Evolutionary conservation across 2,797 vertebrate genomes (phyloP), one percentile per base, ranked within the genome.

Genomic region (Synanceia verrucosa): DNA sequence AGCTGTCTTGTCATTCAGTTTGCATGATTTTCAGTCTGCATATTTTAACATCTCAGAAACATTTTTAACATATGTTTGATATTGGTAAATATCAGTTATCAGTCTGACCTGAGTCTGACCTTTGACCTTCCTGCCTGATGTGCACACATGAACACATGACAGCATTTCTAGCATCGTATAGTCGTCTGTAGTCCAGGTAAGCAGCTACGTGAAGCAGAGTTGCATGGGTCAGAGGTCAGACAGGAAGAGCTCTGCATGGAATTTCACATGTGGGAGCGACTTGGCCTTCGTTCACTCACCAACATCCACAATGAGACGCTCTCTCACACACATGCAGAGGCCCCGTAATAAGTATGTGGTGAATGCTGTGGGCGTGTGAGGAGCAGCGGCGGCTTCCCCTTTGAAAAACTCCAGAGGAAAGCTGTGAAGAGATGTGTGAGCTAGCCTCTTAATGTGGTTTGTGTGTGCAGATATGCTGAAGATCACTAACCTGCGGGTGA

Each of bases 401-500:
- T 21, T 29, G 9, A 33, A 5, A 73, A 61, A 50, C 36, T 60
- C 3, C 1, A 19, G 1, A 21, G 24, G 48, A 60, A 47, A 34
- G 43, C 9, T 60, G 16, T 19, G 13, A 44, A 59, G 28, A n/a
- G 2, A 9, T 9, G 23, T 21, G 39, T 37, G 13, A 16, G 21
- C 14, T 6, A 24, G 12, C 23, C 24, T n/a, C 14, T 12, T 19
- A 13, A 59, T 56, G 34, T 67, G 46, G 52, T 66, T 29, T 59
- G n/a, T 57, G 39, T 56, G 26, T 52, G 2, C 82, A 99, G 98
- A 97, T 89, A 91, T 98, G 52, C 82, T 99, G 84, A 98, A 96
- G 90, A 99, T 99, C 91, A 99, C 98, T 3, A 99, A 99, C 87
- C 84, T 99, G 78, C 94, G 96, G 31, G 91, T 98, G 52, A 95